phyloP scores from a whole-genome alignment of 2,797 vertebrate species.

The Pangasius krempfi region DNA sequence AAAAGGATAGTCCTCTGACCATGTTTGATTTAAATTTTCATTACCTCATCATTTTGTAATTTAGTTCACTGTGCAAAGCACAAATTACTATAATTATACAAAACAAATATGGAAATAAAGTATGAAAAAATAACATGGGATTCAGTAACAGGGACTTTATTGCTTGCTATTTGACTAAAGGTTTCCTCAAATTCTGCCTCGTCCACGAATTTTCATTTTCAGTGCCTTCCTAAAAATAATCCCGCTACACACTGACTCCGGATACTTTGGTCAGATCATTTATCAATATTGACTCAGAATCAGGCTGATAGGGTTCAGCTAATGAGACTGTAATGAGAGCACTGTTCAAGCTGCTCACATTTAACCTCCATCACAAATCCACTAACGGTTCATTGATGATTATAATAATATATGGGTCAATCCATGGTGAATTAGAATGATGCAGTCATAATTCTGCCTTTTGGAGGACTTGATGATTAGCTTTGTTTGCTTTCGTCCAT shows the following conservation, averaged over 20 bases:
- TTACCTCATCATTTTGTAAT: not conserved
- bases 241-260: not conserved
- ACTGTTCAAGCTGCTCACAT: not conserved
- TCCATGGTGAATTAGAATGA: not conserved
- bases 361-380: slow-evolving; percentile 18
- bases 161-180: not conserved
- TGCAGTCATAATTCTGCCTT: not conserved
- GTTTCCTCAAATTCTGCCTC: not conserved
- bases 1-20: not conserved
- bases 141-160: not conserved
- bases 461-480: not conserved
- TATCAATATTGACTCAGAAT: slow-evolving; percentile 27
- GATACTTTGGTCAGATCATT: slow-evolving; percentile 14
- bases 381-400: not conserved
- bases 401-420: slow-evolving; percentile 12
- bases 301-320: slow-evolving; percentile 30
- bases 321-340: slow-evolving; percentile 20
- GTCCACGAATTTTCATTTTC: not conserved
- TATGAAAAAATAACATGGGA: not conserved
- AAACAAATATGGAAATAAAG: not conserved
- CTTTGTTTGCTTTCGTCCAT: not conserved
- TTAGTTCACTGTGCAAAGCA: not conserved
- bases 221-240: not conserved
- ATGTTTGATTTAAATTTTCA: not conserved
- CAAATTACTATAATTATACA: not conserved